Percentiles rank a stretch among this genome's conserved stretches.
Evolutionary conservation across 2,113 vertebrate species (phyloP).

Genomic region (Acrocephalus arundinaceus): DNA sequence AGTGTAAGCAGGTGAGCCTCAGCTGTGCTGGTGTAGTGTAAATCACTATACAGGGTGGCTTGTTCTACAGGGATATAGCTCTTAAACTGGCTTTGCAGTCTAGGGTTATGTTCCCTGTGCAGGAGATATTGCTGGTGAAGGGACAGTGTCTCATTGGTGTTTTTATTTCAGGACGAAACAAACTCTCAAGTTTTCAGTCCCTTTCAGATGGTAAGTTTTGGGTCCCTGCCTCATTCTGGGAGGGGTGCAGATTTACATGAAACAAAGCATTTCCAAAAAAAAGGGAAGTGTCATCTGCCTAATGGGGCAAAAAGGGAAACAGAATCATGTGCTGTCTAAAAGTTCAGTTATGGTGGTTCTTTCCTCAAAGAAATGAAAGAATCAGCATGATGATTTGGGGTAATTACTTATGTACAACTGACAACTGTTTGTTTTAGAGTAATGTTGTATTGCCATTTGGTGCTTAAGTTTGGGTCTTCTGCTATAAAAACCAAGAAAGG

Average conservation of each 20-base stretch:
- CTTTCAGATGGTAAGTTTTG: conserved; percentile 85
- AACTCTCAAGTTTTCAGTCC: conserved; percentile 80
- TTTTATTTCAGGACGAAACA: conserved; percentile 80
- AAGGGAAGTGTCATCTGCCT: background rate
- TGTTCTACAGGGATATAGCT: background rate
- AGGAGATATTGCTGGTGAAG: background rate
- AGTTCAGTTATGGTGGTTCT: background rate
- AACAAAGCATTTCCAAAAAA: background rate
- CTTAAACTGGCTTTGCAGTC: background rate
- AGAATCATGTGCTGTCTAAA: background rate
- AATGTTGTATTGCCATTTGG: background rate
- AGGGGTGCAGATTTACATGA: background rate
- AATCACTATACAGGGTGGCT: background rate
- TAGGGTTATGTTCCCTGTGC: background rate
- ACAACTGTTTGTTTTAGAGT: background rate
- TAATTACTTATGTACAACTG: background rate
- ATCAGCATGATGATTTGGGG: background rate
- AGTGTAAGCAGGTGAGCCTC: background rate
- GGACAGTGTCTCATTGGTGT: background rate
- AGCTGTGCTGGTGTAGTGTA: background rate
- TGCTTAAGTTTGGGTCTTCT: background rate
- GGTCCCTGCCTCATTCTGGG: background rate
- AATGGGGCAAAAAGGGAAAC: background rate
- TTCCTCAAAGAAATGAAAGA: background rate
- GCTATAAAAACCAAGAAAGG: background rate